phyloP scores from a whole-genome alignment of 1,140 invertebrate genomes.

The Orius insidiosus region DNA sequence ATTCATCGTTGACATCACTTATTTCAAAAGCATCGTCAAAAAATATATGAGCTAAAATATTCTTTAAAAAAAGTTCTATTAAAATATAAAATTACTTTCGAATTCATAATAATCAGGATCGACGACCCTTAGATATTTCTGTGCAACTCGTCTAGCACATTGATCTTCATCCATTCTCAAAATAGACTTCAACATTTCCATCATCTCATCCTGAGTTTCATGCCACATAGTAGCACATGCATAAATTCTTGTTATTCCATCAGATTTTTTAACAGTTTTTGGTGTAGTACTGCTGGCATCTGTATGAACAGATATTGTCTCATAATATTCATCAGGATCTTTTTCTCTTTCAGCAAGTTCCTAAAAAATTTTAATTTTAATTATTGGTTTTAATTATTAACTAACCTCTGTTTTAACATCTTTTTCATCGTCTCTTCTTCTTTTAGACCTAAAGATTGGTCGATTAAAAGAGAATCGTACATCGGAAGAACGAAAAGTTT shows the following conservation, averaged over 20 bases:
- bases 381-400: neutral
- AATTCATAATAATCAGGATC: slow-evolving; percentile 97
- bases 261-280: slow-evolving; percentile 66
- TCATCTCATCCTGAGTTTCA: slow-evolving; percentile 93
- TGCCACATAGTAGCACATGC: slow-evolving; percentile 98
- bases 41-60: slow-evolving; percentile 82
- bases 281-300: slow-evolving; percentile 65
- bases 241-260: slow-evolving; percentile 87
- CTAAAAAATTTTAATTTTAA: slow-evolving; percentile 26
- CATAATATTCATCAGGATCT: slow-evolving; percentile 81
- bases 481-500: slow-evolving; percentile 90
- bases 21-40: slow-evolving; percentile 98
- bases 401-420: slow-evolving; percentile 81
- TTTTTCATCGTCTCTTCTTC: slow-evolving; percentile 82
- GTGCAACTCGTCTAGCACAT: slow-evolving; percentile 74
- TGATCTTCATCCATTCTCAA: slow-evolving; percentile 86
- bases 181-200: slow-evolving; percentile 77
- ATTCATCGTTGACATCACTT: slow-evolving; percentile 83
- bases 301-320: slow-evolving; percentile 77
- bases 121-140: slow-evolving; percentile 79
- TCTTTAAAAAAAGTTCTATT: slow-evolving; percentile 6
- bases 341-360: slow-evolving; percentile 75
- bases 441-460: slow-evolving; percentile 92
- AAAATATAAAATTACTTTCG: slow-evolving; percentile 65
- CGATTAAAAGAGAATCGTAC: slow-evolving; percentile 83